Conservation (phyloP, 2,797 vertebrate genomes). For the Rhabdophis nuchalis region DNA sequence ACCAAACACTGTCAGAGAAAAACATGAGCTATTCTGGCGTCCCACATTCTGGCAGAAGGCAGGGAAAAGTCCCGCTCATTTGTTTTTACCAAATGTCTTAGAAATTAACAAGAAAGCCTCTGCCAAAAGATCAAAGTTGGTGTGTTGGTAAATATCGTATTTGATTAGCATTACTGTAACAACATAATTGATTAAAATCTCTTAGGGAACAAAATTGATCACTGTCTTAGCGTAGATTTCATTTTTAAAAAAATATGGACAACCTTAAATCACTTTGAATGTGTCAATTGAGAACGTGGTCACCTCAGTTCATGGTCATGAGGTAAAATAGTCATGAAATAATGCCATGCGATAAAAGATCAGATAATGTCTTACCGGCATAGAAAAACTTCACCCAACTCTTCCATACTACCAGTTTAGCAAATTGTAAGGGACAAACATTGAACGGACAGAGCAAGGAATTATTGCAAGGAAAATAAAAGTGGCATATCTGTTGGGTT, state of each 20-base stretch:
- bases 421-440: not conserved
- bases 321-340: not conserved
- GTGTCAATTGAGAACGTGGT: not conserved
- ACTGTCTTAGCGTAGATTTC: not conserved
- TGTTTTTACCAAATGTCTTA: not conserved
- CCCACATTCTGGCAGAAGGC: not conserved
- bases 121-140: not conserved
- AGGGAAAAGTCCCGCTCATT: not conserved
- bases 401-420: not conserved
- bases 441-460: not conserved
- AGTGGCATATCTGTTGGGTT: not conserved
- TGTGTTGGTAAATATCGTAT: not conserved
- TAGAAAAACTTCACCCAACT: not conserved
- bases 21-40: not conserved
- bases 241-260: not conserved
- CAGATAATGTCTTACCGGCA: not conserved
- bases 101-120: not conserved
- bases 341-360: not conserved
- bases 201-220: not conserved
- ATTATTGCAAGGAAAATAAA: not conserved
- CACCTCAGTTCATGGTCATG: not conserved
- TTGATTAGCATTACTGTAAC: not conserved
- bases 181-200: not conserved
- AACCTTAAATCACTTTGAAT: not conserved
- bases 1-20: not conserved